Evolutionary conservation across 2,113 vertebrate genomes (phyloP).

Genomic region (Herpetotheres cachinnans): DNA sequence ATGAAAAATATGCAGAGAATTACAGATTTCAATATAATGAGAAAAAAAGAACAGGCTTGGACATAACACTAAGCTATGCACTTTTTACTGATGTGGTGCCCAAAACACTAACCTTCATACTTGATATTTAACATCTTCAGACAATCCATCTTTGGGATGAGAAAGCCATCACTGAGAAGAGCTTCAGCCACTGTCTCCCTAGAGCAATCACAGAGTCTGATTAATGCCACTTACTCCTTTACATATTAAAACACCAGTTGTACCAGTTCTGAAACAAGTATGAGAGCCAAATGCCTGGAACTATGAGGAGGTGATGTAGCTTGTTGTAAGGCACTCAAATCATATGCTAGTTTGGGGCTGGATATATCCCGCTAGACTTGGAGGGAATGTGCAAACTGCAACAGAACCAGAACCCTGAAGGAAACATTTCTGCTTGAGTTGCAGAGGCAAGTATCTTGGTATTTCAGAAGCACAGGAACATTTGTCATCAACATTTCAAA

Average conservation of each 20-base stretch:
- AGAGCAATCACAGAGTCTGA: background rate
- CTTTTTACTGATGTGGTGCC: background rate
- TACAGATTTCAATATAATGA: background rate
- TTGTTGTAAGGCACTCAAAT: background rate
- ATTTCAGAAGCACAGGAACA: background rate
- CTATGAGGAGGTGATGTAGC: background rate
- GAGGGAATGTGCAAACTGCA: background rate
- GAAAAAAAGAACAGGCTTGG: background rate
- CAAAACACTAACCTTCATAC: slow-evolving; percentile 71
- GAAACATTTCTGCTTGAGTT: background rate
- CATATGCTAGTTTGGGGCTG: background rate
- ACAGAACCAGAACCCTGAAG: background rate
- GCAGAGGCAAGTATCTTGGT: background rate
- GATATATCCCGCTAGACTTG: background rate
- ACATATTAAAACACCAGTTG: background rate
- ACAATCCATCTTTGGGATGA: slow-evolving; percentile 88
- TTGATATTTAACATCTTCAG: slow-evolving; percentile 82
- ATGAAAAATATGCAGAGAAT: background rate
- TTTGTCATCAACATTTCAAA: background rate
- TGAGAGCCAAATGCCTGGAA: background rate
- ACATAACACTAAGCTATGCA: background rate
- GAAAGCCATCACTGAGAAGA: slow-evolving; percentile 87
- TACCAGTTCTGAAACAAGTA: background rate
- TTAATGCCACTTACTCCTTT: background rate
- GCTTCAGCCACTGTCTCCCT: slow-evolving; percentile 78